These are phyloP conservation scores for Lepidocyrtoides sp. DNA, from an alignment of 2,888 invertebrate species.

Conservation along the genomic window DNA sequence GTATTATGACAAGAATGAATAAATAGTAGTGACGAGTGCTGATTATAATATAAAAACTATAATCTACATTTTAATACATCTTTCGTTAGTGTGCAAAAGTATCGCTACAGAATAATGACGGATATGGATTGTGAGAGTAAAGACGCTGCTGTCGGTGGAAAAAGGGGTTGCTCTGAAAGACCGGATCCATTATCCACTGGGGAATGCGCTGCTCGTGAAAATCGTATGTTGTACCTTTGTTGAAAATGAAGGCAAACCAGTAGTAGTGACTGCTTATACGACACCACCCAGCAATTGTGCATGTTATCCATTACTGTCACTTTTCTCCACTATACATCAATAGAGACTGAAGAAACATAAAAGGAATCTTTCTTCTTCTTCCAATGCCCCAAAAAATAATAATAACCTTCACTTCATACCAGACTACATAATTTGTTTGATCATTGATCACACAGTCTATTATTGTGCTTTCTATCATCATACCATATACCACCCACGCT, in stretches of 20 bases:
- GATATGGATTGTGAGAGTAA: not conserved
- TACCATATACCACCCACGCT: not conserved
- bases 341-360: not conserved
- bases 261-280: not conserved
- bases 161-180: not conserved
- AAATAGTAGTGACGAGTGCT: no score
- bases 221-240: not conserved
- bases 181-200: not conserved
- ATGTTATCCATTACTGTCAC: conserved; percentile 38
- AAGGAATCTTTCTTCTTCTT: not conserved
- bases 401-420: not conserved
- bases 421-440: not conserved
- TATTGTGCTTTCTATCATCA: conserved; percentile 4
- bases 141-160: no score
- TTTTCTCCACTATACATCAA: not conserved
- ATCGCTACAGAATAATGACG: not conserved
- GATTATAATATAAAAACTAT: not conserved
- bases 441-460: not conserved
- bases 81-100: not conserved
- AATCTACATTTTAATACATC: not conserved
- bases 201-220: not conserved
- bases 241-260: not conserved
- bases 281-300: not conserved
- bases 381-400: not conserved
- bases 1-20: no score